phyloP scores from a whole-genome alignment of 1,140 invertebrate species.

The Ips nitidus region DNA sequence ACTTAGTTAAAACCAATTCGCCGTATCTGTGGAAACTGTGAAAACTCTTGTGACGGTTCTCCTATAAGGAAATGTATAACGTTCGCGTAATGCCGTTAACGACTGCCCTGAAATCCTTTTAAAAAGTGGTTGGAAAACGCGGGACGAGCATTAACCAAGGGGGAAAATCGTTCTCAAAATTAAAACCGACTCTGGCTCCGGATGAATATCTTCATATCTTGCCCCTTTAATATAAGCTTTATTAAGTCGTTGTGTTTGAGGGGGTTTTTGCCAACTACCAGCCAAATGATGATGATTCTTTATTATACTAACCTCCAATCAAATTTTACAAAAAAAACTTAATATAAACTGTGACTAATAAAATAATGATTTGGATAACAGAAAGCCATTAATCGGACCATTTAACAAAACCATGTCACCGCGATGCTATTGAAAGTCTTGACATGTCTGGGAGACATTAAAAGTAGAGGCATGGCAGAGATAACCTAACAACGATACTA shows the following conservation, averaged over 20 bases:
- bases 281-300: too few species aligned
- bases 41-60: not conserved
- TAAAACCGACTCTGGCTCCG: too few species aligned
- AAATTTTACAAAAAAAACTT: too few species aligned
- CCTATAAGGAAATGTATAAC: conserved; percentile 18
- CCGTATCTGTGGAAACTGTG: not conserved
- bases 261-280: too few species aligned
- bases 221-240: too few species aligned
- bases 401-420: not conserved
- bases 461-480: not conserved
- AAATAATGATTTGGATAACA: too few species aligned
- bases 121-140: conserved; percentile 6
- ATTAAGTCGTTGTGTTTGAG: too few species aligned
- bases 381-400: too few species aligned
- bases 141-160: not conserved
- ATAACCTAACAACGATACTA: conserved; percentile 17
- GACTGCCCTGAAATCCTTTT: conserved; percentile 19
- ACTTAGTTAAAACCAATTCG: not conserved
- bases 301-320: too few species aligned
- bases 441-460: not conserved
- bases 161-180: not conserved
- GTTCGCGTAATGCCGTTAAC: conserved; percentile 20
- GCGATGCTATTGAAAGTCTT: not conserved
- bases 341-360: too few species aligned
- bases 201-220: too few species aligned